Evolutionary conservation across 2,888 invertebrate species (phyloP), one percentile per base, ranked within the genome.

Genomic region (Papilio elwesi): DNA sequence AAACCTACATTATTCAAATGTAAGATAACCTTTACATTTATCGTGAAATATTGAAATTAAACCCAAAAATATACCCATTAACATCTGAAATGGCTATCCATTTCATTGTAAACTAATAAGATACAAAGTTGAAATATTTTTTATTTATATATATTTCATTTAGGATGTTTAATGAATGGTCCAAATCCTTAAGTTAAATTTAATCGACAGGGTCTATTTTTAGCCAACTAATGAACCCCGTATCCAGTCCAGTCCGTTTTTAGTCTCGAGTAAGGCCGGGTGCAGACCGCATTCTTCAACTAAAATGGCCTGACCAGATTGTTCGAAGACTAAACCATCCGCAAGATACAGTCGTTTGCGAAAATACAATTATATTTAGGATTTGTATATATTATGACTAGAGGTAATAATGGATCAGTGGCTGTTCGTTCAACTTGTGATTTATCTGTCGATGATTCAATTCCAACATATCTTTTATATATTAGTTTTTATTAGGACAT

Each of bases 241-340:
- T 63, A 62, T 70, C 71, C 49, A 13, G 36, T 51, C 36, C 59
- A 51, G 48, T 66, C 65, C 36, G 16, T 70, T 65, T 59, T 64
- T 53, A 38, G 57, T 53, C 67, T 67, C 71, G 65, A 68, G 73
- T 67, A 64, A 69, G 64, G 62, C 63, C 52, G 72, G 26, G 49
- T 36, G 73, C 70, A 66, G 74, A 67, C 75, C 70, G 59, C 78
- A 77, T 78, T 77, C 78, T 76, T 69, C 57, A 13, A 38, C 78
- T n/a, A 70, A 77, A 68, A 77, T 64, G 78, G 76, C 49, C 16
- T 53, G 72, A 59, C 74, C 68, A 71, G 75, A 74, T 76, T 68
- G 74, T 73, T 70, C 52, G 65, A 69, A 57, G 71, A 71, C 75
- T 62, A 68, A 75, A 38, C 71, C 69, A 68, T 68, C 73, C 70